phyloP scores from a whole-genome alignment of 2,797 vertebrate species.

The Halcyon smyrnensis region DNA sequence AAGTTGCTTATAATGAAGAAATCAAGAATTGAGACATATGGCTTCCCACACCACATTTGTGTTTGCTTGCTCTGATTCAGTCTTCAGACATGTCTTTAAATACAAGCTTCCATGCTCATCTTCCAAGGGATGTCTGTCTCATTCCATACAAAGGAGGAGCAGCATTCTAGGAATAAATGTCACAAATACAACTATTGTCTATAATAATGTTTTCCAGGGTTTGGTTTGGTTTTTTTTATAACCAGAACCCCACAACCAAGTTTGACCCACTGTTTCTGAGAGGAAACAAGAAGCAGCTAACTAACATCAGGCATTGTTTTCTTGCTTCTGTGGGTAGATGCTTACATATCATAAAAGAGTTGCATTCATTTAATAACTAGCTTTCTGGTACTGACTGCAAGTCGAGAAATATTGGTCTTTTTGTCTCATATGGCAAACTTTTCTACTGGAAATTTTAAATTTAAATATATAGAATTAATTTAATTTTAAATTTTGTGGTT shows the following conservation, averaged over 20 bases:
- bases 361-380: background rate
- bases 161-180: background rate
- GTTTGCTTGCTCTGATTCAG: background rate
- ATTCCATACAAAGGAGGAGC: background rate
- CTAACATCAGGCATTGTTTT: background rate
- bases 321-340: background rate
- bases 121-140: fast-evolving
- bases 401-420: background rate
- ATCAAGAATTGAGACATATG: background rate
- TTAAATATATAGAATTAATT: background rate
- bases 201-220: background rate
- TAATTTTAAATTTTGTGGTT: background rate
- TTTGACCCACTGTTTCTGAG: background rate
- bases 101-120: background rate
- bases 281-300: background rate
- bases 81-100: background rate
- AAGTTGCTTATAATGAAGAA: background rate
- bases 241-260: background rate
- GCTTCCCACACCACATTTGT: background rate
- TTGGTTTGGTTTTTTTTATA: background rate
- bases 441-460: background rate
- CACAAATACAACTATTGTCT: background rate
- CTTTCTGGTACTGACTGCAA: background rate
- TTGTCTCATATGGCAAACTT: background rate
- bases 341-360: fast-evolving